phyloP scores from a whole-genome alignment of 2,888 invertebrate genomes.

The Escarpia spicata region DNA sequence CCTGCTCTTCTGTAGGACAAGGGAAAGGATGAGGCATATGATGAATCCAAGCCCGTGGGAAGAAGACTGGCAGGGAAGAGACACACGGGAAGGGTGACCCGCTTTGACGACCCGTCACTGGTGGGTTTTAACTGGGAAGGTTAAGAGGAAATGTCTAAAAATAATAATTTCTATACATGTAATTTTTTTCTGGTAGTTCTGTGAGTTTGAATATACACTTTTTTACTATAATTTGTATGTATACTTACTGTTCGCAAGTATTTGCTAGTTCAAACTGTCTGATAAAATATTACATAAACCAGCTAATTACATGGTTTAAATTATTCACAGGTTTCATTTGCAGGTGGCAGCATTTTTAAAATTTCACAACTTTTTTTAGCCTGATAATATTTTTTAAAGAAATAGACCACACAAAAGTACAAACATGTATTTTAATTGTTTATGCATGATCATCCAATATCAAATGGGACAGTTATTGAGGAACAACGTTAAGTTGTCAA shows the following conservation, averaged over 20 bases:
- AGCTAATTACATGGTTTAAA: background rate
- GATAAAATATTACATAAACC: background rate
- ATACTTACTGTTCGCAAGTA: background rate
- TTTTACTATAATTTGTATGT: no score
- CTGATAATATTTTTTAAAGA: background rate
- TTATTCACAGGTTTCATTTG: background rate
- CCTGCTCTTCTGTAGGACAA: slow-evolving; percentile 34
- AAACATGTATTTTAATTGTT: background rate
- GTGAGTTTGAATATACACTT: background rate
- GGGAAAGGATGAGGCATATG: slow-evolving; percentile 41
- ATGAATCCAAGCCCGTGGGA: slow-evolving; percentile 28
- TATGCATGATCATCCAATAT: background rate
- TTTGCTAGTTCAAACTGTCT: background rate
- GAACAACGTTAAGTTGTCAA: background rate
- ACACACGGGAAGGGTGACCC: slow-evolving; percentile 28
- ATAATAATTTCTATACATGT: background rate
- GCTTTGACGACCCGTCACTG: slow-evolving; percentile 41
- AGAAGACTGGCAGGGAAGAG: slow-evolving; percentile 35
- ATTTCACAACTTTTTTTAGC: background rate
- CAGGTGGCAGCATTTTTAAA: background rate
- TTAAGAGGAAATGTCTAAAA: background rate
- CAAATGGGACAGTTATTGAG: background rate
- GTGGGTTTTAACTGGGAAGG: slow-evolving; percentile 26
- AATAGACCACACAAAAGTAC: background rate
- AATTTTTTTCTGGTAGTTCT: no score